A percentile compares a stretch with the other conserved stretches of the same genome.
phyloP scores from a whole-genome alignment of 2,113 vertebrate species.

The Diadophis punctatus region DNA sequence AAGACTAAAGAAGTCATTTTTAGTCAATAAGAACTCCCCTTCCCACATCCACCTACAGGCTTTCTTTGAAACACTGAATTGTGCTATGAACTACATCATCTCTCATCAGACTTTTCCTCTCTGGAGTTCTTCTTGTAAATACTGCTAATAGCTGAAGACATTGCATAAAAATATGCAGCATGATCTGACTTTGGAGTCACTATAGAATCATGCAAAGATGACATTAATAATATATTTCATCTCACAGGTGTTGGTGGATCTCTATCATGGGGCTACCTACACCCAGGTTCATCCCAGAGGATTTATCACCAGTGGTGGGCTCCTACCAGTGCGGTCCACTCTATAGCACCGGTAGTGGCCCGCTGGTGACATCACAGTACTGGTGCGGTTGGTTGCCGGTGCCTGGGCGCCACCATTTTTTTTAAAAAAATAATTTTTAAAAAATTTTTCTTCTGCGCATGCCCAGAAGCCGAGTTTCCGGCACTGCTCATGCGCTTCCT shows the following conservation, averaged over 20 bases:
- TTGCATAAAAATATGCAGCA: not conserved
- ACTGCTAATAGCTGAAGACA: not conserved
- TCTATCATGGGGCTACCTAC: not conserved
- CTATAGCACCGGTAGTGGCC: no score
- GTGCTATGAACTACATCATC: slow-evolving; percentile 31
- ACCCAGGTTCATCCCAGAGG: not conserved
- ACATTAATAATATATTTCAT: rapidly evolving
- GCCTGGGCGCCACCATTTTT: no score
- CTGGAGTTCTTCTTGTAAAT: slow-evolving; percentile 26
- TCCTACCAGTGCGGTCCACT: no score
- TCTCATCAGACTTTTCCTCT: slow-evolving; percentile 45
- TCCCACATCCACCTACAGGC: slow-evolving; percentile 54
- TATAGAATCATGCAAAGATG: not conserved
- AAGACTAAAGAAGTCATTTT: slow-evolving; percentile 57
- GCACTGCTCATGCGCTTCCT: no score
- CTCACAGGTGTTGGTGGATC: not conserved
- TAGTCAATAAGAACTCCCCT: slow-evolving; percentile 59
- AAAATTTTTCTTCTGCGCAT: no score
- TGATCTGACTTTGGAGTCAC: not conserved
- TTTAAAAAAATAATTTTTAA: no score
- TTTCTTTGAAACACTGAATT: slow-evolving; percentile 54
- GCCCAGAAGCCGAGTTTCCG: no score
- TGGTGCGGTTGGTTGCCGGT: no score
- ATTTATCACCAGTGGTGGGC: no score
- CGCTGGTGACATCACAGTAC: no score